Evolutionary conservation across 2,888 invertebrate species (phyloP).

Genomic region (Hirtodrosophila alboralis): DNA sequence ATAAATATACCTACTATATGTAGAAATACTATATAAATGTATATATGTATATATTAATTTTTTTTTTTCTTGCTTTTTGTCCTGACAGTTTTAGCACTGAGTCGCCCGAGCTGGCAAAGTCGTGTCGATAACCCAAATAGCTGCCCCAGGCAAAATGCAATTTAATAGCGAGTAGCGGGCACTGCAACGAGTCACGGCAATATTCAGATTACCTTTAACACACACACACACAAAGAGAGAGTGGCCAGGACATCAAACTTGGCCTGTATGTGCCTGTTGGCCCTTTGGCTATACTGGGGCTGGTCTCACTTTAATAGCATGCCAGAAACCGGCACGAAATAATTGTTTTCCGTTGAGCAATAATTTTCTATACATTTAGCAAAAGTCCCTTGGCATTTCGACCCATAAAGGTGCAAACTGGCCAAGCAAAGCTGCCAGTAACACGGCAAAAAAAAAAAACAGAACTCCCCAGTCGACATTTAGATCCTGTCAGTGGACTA

Average conservation of each 20-base stretch:
- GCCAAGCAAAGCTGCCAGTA: conserved; percentile 19
- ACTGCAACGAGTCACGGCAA: conserved; percentile 69
- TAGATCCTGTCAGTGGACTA: too few relatives aligned
- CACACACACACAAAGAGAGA: conserved; percentile 10
- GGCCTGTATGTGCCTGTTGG: conserved; percentile 6
- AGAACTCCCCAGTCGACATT: neutral
- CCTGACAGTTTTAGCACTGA: conserved; percentile 7
- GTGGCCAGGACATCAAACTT: neutral
- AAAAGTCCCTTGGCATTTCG: conserved; percentile 44
- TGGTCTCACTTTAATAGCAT: conserved; percentile 57
- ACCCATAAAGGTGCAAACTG: conserved; percentile 36
- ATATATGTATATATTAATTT: neutral
- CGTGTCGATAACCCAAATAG: conserved; percentile 69
- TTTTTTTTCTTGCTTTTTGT: conserved; percentile 1
- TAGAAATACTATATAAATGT: neutral
- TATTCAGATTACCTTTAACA: conserved; percentile 63
- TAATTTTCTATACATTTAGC: conserved; percentile 67
- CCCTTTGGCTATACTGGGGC: conserved; percentile 7
- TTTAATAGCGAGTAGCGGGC: conserved; percentile 51
- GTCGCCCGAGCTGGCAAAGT: conserved; percentile 8
- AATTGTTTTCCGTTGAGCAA: conserved; percentile 77
- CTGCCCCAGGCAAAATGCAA: conserved; percentile 46
- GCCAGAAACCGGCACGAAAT: conserved; percentile 63
- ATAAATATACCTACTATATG: neutral
- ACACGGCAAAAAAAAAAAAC: too few relatives aligned